A percentile compares a stretch with the other conserved stretches of the same genome.
phyloP scores from a whole-genome alignment of 2,113 vertebrate species.

The Astur gentilis region DNA sequence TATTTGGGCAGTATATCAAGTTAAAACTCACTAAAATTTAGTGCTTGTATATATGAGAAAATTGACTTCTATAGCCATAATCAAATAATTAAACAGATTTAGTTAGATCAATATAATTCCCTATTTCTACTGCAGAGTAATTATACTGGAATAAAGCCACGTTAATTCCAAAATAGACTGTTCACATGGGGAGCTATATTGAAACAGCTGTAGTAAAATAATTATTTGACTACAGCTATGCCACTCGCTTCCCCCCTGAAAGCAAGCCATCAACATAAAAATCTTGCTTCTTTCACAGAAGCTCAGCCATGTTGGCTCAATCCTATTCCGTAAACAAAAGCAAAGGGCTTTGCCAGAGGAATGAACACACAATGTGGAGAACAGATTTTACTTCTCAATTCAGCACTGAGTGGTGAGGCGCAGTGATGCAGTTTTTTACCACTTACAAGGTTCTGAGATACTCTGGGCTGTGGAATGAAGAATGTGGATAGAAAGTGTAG shows the following conservation, averaged over 20 bases:
- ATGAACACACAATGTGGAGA: neutral
- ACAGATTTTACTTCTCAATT: neutral
- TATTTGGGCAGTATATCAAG: neutral
- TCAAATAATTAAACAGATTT: constrained; percentile 19
- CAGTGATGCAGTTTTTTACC: neutral
- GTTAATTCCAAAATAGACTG: constrained; percentile 4
- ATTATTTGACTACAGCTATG: constrained; percentile 23
- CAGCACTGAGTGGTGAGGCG: neutral
- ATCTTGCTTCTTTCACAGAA: neutral
- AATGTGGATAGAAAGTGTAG: neutral
- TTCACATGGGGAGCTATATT: constrained; percentile 9
- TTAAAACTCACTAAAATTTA: neutral
- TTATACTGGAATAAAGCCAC: constrained; percentile 30
- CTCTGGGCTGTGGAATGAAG: neutral
- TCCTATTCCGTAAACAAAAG: neutral
- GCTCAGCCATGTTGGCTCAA: neutral
- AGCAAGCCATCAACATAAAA: neutral
- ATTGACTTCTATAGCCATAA: neutral
- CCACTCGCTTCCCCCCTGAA: rapidly evolving
- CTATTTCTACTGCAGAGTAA: neutral
- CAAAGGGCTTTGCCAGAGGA: neutral
- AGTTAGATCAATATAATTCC: neutral
- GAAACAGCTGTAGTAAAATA: constrained; percentile 40
- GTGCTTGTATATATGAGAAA: neutral
- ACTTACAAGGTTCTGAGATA: neutral